A percentile compares a stretch with the other conserved stretches of the same genome.
phyloP scores from a whole-genome alignment of 2,888 invertebrate species.

The Chloroclystis v-ata region DNA sequence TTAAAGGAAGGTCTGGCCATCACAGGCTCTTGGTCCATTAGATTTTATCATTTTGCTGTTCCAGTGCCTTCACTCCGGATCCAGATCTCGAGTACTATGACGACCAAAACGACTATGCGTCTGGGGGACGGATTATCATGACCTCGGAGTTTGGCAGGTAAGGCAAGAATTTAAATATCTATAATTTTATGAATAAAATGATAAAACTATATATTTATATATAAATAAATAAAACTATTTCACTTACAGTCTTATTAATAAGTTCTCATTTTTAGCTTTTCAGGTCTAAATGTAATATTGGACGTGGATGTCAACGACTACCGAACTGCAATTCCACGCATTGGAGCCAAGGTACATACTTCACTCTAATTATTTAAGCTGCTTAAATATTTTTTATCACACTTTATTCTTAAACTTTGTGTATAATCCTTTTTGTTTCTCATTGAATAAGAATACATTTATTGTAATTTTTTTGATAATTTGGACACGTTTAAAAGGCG shows the following conservation, averaged over 20 bases:
- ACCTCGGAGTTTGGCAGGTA: conserved; percentile 65
- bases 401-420: no score
- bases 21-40: background rate
- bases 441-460: no score
- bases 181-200: background rate
- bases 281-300: conserved; percentile 53
- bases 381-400: no score
- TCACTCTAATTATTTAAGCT: no score
- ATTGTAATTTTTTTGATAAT: no score
- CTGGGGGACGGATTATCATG: conserved; percentile 42
- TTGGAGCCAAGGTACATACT: conserved; percentile 60
- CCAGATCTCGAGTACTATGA: conserved; percentile 57
- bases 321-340: conserved; percentile 37
- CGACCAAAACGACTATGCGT: conserved; percentile 38
- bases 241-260: no score
- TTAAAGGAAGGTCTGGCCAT: no score
- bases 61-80: conserved; percentile 43
- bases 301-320: conserved; percentile 57
- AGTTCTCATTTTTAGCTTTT: conserved; percentile 48
- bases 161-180: background rate
- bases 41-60: background rate
- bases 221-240: no score
- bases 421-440: no score
- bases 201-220: no score
- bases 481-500: no score